Evolutionary conservation across 2,797 vertebrate species (phyloP).

Genomic region (Agapornis canus): DNA sequence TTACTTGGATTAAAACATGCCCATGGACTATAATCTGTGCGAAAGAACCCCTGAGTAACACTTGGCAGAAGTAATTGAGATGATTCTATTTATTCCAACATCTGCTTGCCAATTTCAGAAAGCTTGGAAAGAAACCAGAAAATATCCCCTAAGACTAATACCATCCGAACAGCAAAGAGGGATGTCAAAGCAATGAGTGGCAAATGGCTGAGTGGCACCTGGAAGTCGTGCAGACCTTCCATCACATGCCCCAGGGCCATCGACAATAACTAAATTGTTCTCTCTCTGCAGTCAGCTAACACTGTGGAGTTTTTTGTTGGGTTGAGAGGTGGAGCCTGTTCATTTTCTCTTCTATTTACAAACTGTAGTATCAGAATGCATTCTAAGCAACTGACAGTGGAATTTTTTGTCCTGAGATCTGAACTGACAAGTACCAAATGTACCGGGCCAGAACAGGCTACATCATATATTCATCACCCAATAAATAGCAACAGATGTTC

Average conservation of each 20-base stretch:
- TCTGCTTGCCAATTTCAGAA: not conserved
- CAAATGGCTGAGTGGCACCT: not conserved
- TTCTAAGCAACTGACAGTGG: not conserved
- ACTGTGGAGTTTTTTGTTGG: not conserved
- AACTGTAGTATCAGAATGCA: not conserved
- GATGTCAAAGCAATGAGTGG: not conserved
- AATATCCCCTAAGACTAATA: not conserved
- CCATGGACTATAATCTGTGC: not conserved
- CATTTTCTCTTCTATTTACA: not conserved
- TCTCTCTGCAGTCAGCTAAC: not conserved
- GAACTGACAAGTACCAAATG: not conserved
- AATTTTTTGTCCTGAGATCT: slow-evolving; percentile 11
- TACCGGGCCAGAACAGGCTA: not conserved
- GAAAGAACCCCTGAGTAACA: not conserved
- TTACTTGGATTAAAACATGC: not conserved
- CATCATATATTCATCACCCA: not conserved
- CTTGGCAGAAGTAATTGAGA: not conserved
- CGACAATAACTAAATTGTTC: not conserved
- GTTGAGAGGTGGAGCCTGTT: not conserved
- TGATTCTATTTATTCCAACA: not conserved
- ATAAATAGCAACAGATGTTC: not conserved
- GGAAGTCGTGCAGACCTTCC: not conserved
- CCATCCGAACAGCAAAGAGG: not conserved
- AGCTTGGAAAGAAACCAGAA: not conserved
- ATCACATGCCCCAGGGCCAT: not conserved